phyloP scores from a whole-genome alignment of 2,888 invertebrate genomes.

The Aleiodes alternator region DNA sequence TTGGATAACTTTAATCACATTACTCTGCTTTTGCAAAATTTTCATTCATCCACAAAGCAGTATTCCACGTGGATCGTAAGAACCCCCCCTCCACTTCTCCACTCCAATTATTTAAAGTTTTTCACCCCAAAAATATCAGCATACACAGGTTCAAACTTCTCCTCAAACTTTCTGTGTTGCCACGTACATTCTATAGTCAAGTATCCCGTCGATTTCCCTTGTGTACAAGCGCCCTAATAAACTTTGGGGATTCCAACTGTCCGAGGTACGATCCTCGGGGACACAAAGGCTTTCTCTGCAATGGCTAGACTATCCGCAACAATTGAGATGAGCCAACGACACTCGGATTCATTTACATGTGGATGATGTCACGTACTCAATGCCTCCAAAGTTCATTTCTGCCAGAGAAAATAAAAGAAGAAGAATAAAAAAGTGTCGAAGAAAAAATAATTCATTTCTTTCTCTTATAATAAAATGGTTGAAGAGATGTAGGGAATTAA shows the following conservation, averaged over 20 bases:
- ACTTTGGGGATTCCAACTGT: constrained; percentile 51
- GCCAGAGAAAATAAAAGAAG: constrained; percentile 40
- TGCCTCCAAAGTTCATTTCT: constrained; percentile 34
- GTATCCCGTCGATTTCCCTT: constrained; percentile 55
- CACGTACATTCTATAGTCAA: constrained; percentile 41
- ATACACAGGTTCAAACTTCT: not conserved
- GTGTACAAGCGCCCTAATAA: constrained; percentile 57
- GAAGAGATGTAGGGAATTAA: constrained; percentile 27
- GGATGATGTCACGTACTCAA: constrained; percentile 47
- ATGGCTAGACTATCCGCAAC: constrained; percentile 28
- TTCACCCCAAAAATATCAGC: not conserved
- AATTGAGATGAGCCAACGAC: constrained; percentile 41
- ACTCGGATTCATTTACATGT: constrained; percentile 48
- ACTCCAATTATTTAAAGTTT: constrained; percentile 13
- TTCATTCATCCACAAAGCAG: not conserved
- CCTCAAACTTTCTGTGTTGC: constrained; percentile 37
- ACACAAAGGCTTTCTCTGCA: constrained; percentile 14
- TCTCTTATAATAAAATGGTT: constrained; percentile 45
- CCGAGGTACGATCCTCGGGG: constrained; percentile 39
- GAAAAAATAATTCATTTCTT: constrained; percentile 13
- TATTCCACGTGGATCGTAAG: not conserved
- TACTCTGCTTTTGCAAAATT: constrained; percentile 44
- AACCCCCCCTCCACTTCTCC: constrained; percentile 28
- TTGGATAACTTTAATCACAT: no score
- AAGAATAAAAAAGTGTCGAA: constrained; percentile 5